These are phyloP conservation scores for Cromileptes altivelis DNA, from an alignment of 2,113 vertebrate genomes.

Conservation along the genomic window DNA sequence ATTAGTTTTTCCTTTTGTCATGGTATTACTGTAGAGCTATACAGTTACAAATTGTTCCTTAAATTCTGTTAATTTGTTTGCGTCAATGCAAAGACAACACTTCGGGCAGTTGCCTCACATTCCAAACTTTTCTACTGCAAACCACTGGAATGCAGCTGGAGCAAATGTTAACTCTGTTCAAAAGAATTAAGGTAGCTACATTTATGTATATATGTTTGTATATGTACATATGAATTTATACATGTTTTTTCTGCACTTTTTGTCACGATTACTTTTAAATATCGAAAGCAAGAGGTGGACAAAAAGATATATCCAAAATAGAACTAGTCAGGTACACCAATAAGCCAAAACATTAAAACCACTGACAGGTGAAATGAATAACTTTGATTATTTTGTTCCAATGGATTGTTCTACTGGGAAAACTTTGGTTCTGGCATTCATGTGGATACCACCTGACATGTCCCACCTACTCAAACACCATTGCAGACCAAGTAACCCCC, in stretches of 20 bases:
- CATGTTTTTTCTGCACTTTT: neutral
- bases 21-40: neutral
- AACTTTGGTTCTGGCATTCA: no score
- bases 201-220: no score
- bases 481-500: no score
- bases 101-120: neutral
- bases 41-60: neutral
- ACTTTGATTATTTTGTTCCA: no score
- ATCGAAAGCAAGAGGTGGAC: neutral
- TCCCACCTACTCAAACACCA: no score
- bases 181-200: no score
- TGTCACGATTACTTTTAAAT: neutral
- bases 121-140: neutral
- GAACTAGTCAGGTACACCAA: neutral
- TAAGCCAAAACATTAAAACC: no score
- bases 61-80: neutral
- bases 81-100: neutral
- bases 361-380: no score
- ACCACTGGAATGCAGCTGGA: neutral
- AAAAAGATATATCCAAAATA: neutral
- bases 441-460: no score
- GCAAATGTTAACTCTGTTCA: neutral
- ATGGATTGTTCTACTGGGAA: no score
- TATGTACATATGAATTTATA: no score
- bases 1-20: neutral